Evolutionary conservation across 2,113 vertebrate genomes (phyloP).

Genomic region (Phalacrocorax pelagicus): DNA sequence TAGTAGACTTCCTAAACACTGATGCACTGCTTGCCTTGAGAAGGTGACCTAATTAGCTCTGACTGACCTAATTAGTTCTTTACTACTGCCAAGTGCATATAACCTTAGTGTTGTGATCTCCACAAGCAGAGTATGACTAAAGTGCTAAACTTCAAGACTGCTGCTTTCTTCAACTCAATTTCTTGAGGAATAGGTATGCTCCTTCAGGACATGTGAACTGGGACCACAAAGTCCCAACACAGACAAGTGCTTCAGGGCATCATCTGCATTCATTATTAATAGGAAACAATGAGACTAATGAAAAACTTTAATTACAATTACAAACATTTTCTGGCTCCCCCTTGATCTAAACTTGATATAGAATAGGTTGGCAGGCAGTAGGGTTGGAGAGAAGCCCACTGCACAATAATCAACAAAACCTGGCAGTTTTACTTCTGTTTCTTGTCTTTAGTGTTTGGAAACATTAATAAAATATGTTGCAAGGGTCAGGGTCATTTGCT

Average conservation of each 20-base stretch:
- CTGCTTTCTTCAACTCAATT: background rate
- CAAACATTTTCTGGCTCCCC: background rate
- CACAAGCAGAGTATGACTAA: background rate
- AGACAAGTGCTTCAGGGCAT: background rate
- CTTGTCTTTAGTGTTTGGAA: background rate
- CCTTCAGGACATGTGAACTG: background rate
- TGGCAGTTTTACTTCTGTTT: background rate
- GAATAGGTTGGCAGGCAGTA: background rate
- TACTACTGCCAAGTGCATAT: background rate
- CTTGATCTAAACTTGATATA: background rate
- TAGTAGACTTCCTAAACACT: background rate
- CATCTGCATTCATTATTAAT: background rate
- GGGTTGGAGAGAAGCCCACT: background rate
- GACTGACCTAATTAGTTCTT: background rate
- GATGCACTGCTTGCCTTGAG: background rate
- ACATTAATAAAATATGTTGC: background rate
- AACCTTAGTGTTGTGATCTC: background rate
- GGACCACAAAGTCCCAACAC: background rate
- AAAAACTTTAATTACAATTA: conserved; percentile 29
- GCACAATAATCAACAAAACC: background rate
- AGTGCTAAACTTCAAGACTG: background rate
- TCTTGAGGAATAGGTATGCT: background rate
- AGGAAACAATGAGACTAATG: background rate
- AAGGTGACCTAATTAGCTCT: background rate
- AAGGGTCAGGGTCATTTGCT: background rate